phyloP scores from a whole-genome alignment of 2,113 vertebrate genomes.

The Odontesthes bonariensis region DNA sequence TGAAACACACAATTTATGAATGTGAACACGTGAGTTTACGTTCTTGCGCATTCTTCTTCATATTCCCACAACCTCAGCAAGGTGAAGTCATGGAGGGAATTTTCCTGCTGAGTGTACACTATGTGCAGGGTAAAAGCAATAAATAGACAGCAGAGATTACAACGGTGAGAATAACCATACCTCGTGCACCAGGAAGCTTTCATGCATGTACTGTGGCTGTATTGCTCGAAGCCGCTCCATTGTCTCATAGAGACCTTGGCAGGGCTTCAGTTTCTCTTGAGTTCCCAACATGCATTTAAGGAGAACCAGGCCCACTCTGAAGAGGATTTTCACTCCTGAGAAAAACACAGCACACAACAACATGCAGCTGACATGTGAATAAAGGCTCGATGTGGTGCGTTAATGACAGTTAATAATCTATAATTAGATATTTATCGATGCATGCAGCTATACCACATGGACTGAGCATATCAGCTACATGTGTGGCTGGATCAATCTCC shows the following conservation, averaged over 20 bases:
- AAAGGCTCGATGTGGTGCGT: neutral
- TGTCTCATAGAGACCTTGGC: constrained; percentile 95
- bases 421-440: neutral
- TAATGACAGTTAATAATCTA: neutral
- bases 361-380: neutral
- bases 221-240: constrained; percentile 91
- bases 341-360: neutral
- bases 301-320: constrained; percentile 94
- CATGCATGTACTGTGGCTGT: constrained; percentile 90
- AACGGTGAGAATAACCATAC: constrained; percentile 70
- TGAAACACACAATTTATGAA: constrained; percentile 58
- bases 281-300: constrained; percentile 92
- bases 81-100: constrained; percentile 25
- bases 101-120: neutral
- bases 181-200: constrained; percentile 92
- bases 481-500: too few species aligned
- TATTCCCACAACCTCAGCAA: neutral
- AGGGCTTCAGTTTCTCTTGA: constrained; percentile 91
- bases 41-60: neutral
- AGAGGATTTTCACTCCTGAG: constrained; percentile 96
- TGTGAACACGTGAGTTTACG: neutral
- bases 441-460: too few species aligned
- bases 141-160: neutral
- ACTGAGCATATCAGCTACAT: too few species aligned
- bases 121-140: constrained; percentile 2